phyloP scores from a whole-genome alignment of 2,797 vertebrate genomes.

The Alcedo quadribrachys region DNA sequence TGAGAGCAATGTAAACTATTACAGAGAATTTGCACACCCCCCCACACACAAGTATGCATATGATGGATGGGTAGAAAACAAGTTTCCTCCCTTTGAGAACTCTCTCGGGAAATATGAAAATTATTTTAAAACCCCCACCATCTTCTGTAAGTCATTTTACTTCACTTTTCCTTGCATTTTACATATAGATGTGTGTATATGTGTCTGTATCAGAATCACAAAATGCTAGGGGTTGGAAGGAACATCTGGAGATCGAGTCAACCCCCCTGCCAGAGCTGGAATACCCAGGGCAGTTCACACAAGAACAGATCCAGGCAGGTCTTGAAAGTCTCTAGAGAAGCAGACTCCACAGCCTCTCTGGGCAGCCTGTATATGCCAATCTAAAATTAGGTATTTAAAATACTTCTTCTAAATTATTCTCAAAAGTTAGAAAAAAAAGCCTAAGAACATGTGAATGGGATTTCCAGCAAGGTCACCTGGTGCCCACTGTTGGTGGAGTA shows the following conservation, averaged over 20 bases:
- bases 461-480: not conserved
- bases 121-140: not conserved
- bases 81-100: not conserved
- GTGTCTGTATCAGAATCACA: not conserved
- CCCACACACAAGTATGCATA: fast-evolving
- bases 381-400: not conserved
- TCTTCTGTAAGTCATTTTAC: not conserved
- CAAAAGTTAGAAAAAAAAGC: not conserved
- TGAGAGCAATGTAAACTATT: not conserved
- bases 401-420: not conserved
- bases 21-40: not conserved
- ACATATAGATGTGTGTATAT: fast-evolving
- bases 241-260: no score
- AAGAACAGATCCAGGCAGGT: no score
- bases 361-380: not conserved
- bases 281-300: no score
- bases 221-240: not conserved
- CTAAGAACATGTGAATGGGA: fast-evolving
- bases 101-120: not conserved
- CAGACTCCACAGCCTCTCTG: no score
- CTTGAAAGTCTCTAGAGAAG: no score
- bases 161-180: not conserved
- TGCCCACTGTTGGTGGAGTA: not conserved
- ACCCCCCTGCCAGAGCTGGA: no score
- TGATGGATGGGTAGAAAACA: not conserved